Evolutionary conservation across 2,888 invertebrate species (phyloP).

Genomic region (Cheilosia vernalis): DNA sequence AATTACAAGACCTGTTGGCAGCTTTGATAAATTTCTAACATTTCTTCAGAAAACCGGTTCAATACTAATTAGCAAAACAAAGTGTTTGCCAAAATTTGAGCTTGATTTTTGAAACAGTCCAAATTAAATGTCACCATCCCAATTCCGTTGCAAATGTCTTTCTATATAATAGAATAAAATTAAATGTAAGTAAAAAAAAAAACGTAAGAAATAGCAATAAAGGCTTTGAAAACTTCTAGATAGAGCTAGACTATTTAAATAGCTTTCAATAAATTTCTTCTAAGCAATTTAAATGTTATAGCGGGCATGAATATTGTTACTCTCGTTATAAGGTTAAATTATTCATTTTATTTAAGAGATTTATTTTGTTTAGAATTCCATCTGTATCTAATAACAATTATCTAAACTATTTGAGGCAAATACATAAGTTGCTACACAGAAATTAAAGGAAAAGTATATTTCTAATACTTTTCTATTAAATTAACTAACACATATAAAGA

Average conservation of each 20-base stretch:
- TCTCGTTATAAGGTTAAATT: conserved; percentile 27
- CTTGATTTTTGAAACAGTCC: no score
- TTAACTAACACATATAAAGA: conserved; percentile 65
- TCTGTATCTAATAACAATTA: conserved; percentile 62
- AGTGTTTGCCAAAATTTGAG: no score
- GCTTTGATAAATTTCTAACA: no score
- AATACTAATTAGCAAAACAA: no score
- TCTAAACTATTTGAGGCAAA: conserved; percentile 62
- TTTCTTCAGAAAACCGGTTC: no score
- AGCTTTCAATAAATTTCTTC: conserved; percentile 44
- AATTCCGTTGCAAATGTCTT: neutral
- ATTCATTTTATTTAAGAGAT: conserved; percentile 47
- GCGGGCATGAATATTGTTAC: conserved; percentile 30
- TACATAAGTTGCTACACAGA: conserved; percentile 61
- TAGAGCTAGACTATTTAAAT: conserved; percentile 16
- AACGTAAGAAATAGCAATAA: conserved; percentile 25
- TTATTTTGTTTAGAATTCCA: conserved; percentile 27
- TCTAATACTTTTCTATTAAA: conserved; percentile 45
- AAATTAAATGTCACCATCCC: no score
- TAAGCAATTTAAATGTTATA: conserved; percentile 45
- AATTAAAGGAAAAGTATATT: conserved; percentile 35
- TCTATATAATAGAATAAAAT: neutral
- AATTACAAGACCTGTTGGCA: no score
- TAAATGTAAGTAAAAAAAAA: conserved; percentile 42
- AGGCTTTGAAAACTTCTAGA: conserved; percentile 47